A percentile compares a stretch with the other conserved stretches of the same genome.
Conservation (phyloP, 2,113 vertebrate genomes). For the Raja brachyura region DNA sequence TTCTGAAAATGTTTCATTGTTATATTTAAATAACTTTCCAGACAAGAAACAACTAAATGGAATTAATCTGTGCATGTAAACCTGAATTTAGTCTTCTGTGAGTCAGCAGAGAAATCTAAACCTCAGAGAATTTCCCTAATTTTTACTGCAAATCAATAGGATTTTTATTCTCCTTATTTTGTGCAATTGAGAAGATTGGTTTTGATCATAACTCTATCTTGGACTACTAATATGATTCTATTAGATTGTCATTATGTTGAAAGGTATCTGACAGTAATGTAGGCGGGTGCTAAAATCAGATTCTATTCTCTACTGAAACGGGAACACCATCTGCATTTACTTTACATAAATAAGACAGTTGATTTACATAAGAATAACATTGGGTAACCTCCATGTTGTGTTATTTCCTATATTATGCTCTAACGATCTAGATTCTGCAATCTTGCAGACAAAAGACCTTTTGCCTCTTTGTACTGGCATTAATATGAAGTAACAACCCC, state of each 20-base stretch:
- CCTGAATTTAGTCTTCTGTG: not conserved
- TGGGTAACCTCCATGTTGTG: conserved; percentile 67
- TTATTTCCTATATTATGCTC: conserved; percentile 50
- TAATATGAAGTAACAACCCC: conserved; percentile 63
- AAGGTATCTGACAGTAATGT: conserved; percentile 14
- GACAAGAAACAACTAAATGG: not conserved
- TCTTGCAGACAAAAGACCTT: conserved; percentile 46
- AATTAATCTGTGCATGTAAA: not conserved
- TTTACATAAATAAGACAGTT: conserved; percentile 52
- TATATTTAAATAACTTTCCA: not conserved
- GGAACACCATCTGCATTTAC: conserved; percentile 47
- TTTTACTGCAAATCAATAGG: not conserved
- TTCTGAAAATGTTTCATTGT: not conserved
- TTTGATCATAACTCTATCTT: not conserved
- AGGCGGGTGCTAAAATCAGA: conserved; percentile 7
- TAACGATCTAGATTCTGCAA: conserved; percentile 56
- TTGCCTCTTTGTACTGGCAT: conserved; percentile 50
- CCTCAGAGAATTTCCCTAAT: not conserved
- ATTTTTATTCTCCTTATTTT: not conserved
- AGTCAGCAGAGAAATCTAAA: not conserved
- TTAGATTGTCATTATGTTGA: conserved; percentile 7
- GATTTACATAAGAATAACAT: conserved; percentile 52
- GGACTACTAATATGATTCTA: not conserved
- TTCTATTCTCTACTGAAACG: conserved; percentile 20
- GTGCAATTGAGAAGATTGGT: not conserved